Conservation (phyloP, 1,140 invertebrate genomes). For the Periplaneta americana region DNA sequence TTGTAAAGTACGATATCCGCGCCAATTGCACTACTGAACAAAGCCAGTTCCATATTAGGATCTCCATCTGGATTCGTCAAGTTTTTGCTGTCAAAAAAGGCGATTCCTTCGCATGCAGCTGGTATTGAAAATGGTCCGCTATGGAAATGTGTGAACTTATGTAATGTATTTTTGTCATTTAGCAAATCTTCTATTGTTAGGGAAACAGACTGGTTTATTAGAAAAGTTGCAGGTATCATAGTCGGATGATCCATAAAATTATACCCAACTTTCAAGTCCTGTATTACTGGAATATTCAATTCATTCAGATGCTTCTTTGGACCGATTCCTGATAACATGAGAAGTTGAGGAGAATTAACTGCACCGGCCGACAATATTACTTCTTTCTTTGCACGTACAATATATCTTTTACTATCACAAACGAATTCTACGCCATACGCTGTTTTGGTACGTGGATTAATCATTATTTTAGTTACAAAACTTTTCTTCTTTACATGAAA, state of each 20-base stretch:
- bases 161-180: slow-evolving; percentile 50
- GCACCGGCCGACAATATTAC: slow-evolving; percentile 57
- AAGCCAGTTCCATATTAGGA: no score
- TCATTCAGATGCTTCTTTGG: slow-evolving; percentile 48
- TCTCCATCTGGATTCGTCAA: slow-evolving; percentile 53
- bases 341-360: slow-evolving; percentile 56
- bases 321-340: slow-evolving; percentile 64
- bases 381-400: slow-evolving; percentile 40
- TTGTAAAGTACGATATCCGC: slow-evolving; percentile 9
- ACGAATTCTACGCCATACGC: slow-evolving; percentile 40
- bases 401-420: slow-evolving; percentile 32
- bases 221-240: slow-evolving; percentile 41
- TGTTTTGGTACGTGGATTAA: slow-evolving; percentile 30
- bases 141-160: slow-evolving; percentile 52
- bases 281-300: slow-evolving; percentile 41
- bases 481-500: slow-evolving; percentile 51
- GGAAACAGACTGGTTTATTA: slow-evolving; percentile 36
- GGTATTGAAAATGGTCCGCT: slow-evolving; percentile 55
- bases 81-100: slow-evolving; percentile 34
- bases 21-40: slow-evolving; percentile 9
- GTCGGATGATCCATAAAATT: slow-evolving; percentile 70
- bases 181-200: slow-evolving; percentile 50
- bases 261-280: slow-evolving; percentile 66
- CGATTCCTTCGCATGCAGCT: slow-evolving; percentile 47
- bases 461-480: slow-evolving; percentile 55